phyloP scores from a whole-genome alignment of 1,140 invertebrate species.

The Plodia interpunctella region DNA sequence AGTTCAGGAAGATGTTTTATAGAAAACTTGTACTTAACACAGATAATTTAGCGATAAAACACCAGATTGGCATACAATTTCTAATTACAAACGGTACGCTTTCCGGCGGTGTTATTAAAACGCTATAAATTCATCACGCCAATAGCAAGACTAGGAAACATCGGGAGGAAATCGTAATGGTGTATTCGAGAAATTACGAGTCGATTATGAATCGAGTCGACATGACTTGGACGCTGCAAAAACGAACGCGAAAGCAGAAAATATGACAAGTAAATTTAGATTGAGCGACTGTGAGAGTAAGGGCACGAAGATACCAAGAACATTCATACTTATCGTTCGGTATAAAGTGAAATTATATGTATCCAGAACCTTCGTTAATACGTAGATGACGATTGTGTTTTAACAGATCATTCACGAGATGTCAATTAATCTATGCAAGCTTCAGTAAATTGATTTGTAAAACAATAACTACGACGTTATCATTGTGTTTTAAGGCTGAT shows the following conservation, averaged over 20 bases:
- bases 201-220: conserved; percentile 40
- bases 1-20: background rate
- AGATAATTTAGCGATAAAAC: conserved; percentile 1
- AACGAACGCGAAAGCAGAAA: conserved; percentile 55
- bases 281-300: conserved; percentile 46
- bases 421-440: too few species aligned
- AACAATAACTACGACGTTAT: too few species aligned
- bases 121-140: conserved; percentile 39
- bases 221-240: conserved; percentile 46
- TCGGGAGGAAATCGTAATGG: conserved; percentile 29
- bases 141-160: conserved; percentile 18
- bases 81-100: conserved; percentile 40
- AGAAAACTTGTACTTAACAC: background rate
- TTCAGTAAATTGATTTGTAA: too few species aligned
- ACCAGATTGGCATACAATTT: conserved; percentile 39
- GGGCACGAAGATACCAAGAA: conserved; percentile 13
- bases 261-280: conserved; percentile 61
- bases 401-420: too few species aligned
- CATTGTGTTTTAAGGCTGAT: too few species aligned
- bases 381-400: too few species aligned
- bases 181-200: conserved; percentile 36
- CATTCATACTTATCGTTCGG: background rate
- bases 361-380: too few species aligned
- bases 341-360: too few species aligned
- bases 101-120: conserved; percentile 50